Conservation (phyloP, 1,140 invertebrate species). For the Leguminivora glycinivorella region DNA sequence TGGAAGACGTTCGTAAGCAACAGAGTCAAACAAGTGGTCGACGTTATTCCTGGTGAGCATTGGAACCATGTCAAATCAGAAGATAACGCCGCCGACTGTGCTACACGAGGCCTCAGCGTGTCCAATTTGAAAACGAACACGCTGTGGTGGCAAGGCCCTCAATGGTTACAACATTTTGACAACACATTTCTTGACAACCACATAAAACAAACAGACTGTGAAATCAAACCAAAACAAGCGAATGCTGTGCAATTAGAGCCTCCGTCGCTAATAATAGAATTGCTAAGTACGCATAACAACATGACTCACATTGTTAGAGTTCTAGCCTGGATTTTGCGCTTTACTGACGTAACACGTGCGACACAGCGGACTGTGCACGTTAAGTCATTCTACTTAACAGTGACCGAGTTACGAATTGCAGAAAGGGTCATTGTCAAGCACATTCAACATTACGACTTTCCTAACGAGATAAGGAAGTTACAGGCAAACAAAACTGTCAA, state of each 20-base stretch:
- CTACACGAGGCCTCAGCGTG: conserved; percentile 54
- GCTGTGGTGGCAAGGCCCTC: conserved; percentile 48
- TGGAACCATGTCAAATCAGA: conserved; percentile 63
- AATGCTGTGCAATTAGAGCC: not conserved
- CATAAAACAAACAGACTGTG: too few relatives aligned
- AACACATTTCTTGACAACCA: too few relatives aligned
- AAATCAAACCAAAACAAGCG: not conserved
- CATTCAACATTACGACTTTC: conserved; percentile 35
- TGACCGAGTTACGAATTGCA: conserved; percentile 28
- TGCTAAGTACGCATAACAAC: conserved; percentile 12
- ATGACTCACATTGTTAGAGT: not conserved
- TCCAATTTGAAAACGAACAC: conserved; percentile 33
- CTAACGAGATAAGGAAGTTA: conserved; percentile 36
- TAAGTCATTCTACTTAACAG: too few relatives aligned
- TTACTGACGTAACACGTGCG: not conserved
- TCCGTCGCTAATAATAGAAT: not conserved
- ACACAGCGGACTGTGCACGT: too few relatives aligned
- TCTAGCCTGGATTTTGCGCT: conserved; percentile 25
- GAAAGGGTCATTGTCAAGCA: conserved; percentile 35
- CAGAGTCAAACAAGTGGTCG: conserved; percentile 54
- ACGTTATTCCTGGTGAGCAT: conserved; percentile 32
- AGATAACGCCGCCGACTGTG: conserved; percentile 70
- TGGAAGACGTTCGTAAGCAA: conserved; percentile 61
- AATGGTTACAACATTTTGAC: conserved; percentile 26
- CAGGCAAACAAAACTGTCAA: conserved; percentile 30